Evolutionary conservation across 2,888 invertebrate species (phyloP).

Genomic region (Hydrotaea cyrtoneurina): DNA sequence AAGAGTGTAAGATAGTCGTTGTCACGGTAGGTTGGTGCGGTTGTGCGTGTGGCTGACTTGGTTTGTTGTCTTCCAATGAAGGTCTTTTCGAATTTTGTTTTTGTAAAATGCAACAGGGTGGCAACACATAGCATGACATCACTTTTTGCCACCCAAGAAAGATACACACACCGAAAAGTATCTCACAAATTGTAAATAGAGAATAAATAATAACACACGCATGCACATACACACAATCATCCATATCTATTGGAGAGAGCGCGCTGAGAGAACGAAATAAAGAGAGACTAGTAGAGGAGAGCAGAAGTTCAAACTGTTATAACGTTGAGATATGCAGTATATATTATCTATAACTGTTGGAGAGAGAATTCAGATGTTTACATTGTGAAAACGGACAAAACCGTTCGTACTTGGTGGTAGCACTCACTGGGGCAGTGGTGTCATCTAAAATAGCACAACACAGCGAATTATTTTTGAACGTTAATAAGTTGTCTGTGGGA

Average conservation of each 20-base stretch:
- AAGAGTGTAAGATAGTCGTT: not conserved
- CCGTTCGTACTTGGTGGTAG: too few relatives aligned
- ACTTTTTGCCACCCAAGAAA: conserved; percentile 72
- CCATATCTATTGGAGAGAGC: not conserved
- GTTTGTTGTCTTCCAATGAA: not conserved
- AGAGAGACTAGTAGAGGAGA: not conserved
- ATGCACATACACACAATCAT: not conserved
- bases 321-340: not conserved
- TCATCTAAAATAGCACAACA: not conserved
- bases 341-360: conserved; percentile 26
- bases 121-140: conserved; percentile 73
- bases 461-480: too few relatives aligned
- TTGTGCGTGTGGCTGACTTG: not conserved
- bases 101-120: conserved; percentile 59
- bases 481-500: too few relatives aligned
- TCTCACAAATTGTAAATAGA: conserved; percentile 47
- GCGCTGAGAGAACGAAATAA: not conserved
- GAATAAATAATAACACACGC: not conserved
- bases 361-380: conserved; percentile 6
- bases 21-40: not conserved
- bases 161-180: conserved; percentile 53
- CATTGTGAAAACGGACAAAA: not conserved
- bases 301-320: conserved; percentile 44
- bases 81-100: conserved; percentile 43
- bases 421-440: not conserved